Conservation (phyloP, 2,888 invertebrate genomes). For the Ditula angustiorana region DNA sequence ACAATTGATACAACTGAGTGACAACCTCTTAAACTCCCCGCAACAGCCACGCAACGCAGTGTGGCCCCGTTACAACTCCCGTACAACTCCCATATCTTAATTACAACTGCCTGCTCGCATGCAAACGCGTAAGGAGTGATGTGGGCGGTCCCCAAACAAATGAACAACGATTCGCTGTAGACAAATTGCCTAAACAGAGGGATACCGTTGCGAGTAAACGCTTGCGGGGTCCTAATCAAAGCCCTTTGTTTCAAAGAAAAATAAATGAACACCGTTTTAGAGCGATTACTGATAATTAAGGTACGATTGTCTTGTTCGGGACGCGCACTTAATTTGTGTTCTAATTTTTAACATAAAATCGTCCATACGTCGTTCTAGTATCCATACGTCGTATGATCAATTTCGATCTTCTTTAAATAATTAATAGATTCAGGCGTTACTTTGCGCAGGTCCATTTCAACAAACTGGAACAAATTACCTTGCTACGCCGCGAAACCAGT, state of each 20-base stretch:
- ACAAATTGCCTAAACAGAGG: background rate
- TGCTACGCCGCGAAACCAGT: too few species aligned
- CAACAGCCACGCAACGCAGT: background rate
- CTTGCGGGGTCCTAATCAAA: background rate
- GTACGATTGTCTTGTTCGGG: background rate
- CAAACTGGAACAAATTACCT: too few species aligned
- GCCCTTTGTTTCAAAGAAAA: conserved; percentile 1
- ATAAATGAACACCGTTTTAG: background rate
- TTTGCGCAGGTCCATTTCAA: too few species aligned
- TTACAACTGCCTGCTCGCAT: background rate
- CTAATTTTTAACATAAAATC: background rate
- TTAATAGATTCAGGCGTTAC: too few species aligned
- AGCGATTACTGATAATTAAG: background rate
- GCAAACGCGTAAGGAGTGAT: background rate
- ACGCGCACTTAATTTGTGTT: background rate
- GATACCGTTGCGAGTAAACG: background rate
- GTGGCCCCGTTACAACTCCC: background rate
- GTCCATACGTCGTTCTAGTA: background rate
- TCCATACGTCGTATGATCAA: too few species aligned
- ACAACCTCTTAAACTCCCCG: background rate
- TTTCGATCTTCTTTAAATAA: too few species aligned
- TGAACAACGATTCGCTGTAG: conserved; percentile 3
- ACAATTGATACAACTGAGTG: too few species aligned
- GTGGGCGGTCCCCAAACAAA: conserved; percentile 1
- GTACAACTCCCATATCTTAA: background rate